These are phyloP conservation scores for Oscheius myriophilus DNA, from an alignment of 2,888 invertebrate genomes.

Conservation along the genomic window DNA sequence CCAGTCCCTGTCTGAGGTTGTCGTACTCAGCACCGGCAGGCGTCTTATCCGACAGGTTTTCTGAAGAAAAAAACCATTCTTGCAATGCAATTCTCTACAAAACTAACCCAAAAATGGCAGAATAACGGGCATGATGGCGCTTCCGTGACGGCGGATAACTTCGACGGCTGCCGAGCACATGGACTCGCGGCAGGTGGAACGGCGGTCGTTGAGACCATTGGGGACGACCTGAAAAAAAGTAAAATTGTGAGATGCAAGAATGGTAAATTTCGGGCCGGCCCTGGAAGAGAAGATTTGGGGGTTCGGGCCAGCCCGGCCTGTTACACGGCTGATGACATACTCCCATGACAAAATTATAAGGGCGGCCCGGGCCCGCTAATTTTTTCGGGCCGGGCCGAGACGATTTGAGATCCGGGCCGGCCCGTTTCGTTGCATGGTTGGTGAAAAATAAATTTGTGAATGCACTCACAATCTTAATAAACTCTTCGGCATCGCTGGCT, in stretches of 20 bases:
- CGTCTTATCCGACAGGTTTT: constrained; percentile 45
- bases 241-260: constrained; percentile 5
- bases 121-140: constrained; percentile 74
- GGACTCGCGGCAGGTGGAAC: constrained; percentile 80
- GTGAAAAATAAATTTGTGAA: too few species aligned
- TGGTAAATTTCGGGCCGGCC: not conserved
- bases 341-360: too few species aligned
- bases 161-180: constrained; percentile 94
- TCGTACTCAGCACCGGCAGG: constrained; percentile 77
- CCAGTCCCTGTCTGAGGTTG: constrained; percentile 89
- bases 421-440: too few species aligned
- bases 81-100: too few species aligned
- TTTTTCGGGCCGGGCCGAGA: too few species aligned
- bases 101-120: constrained; percentile 69
- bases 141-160: constrained; percentile 90
- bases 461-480: constrained; percentile 41
- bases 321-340: too few species aligned
- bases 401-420: too few species aligned
- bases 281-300: too few species aligned
- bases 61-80: constrained; percentile 31
- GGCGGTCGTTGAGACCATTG: constrained; percentile 86
- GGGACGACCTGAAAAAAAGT: constrained; percentile 76
- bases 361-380: too few species aligned
- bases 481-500: constrained; percentile 37
- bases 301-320: too few species aligned